Evolutionary conservation across 2,797 vertebrate species (phyloP), one percentile per base, ranked within the genome.

Genomic region (Hapalemur alaotrensis): DNA sequence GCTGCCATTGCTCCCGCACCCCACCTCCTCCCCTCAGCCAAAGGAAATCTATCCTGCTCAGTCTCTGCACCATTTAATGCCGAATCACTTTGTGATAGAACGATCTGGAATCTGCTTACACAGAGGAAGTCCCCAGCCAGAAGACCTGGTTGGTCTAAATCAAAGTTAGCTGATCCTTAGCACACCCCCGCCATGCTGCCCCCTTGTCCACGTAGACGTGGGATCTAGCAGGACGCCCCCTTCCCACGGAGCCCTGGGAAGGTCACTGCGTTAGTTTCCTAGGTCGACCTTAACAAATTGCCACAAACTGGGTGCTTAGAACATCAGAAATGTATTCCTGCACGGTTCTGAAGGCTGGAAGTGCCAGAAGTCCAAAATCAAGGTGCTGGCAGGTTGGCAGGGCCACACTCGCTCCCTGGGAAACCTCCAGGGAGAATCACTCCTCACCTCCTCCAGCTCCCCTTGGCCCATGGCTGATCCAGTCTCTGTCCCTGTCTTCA

Each of bases 141-240:
- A 54, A 94, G 17, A 61, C 4, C 38, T 14, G 30, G 25, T 5
- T 38, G 18, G 20, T 46, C 23, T 48, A 25, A 22, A 46, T 65
- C 78, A 73, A 69, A 5, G 25, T 7, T n/a, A 35, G 69, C 32
- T 1, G 12, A 11, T 38, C 11, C 25, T 28, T 10, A 25, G 11
- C 18, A 8, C 0, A 2, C 0, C 57, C 28, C 59, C 23, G 7
- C 9, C 63, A 7, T 3, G 11, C 38, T 6, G 2, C 20, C 9
- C 52, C 25, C 69, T 52, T 2, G 6, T 22, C 41, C 25, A 0
- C 0, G 0, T 54, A 52, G 61, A 35, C 7, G 22, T 14, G 50
- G 7, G 20, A 65, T 7, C 25, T 2, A 17, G 50, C 28, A 54
- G 2, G 1, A 23, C 0, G 1, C 22, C 35, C 25, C 28, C 86